Conservation (phyloP, 2,888 invertebrate genomes). For the Erebia epiphron region DNA sequence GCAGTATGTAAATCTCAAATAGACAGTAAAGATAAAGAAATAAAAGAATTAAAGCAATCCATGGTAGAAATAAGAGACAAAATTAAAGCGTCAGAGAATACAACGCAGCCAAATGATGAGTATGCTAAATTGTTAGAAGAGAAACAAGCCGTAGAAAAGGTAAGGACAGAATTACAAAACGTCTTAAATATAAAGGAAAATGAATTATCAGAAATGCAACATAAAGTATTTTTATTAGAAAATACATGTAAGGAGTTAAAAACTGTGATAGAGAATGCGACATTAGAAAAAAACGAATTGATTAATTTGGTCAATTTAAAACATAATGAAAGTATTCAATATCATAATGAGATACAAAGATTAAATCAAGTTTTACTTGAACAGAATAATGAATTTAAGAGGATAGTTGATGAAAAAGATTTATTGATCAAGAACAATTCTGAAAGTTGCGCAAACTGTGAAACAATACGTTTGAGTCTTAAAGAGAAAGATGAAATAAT, state of each 20-base stretch:
- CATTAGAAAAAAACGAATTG: conserved; percentile 86
- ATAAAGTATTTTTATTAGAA: conserved; percentile 52
- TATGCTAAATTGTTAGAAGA: conserved; percentile 58
- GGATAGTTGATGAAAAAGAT: conserved; percentile 62
- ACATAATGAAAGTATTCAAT: conserved; percentile 92
- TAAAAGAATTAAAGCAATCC: conserved; percentile 66
- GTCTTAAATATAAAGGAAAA: conserved; percentile 53
- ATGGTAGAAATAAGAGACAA: conserved; percentile 63
- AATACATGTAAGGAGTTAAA: conserved; percentile 58
- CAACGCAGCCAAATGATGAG: conserved; percentile 57
- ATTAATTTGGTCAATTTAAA: conserved; percentile 89
- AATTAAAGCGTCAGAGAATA: conserved; percentile 56
- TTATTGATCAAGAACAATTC: conserved; percentile 47
- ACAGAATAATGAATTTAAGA: conserved; percentile 70
- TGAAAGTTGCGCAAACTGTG: conserved; percentile 60
- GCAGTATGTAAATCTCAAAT: conserved; percentile 50
- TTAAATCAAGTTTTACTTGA: conserved; percentile 84
- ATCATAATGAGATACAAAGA: conserved; percentile 93
- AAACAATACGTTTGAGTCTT: conserved; percentile 54
- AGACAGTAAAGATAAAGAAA: conserved; percentile 64
- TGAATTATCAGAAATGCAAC: conserved; percentile 53
- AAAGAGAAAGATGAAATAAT: conserved; percentile 73
- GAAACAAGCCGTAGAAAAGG: conserved; percentile 58
- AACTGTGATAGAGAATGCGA: conserved; percentile 54
- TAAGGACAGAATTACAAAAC: conserved; percentile 51